phyloP scores from a whole-genome alignment of 2,113 vertebrate genomes.

The Symphodus melops region DNA sequence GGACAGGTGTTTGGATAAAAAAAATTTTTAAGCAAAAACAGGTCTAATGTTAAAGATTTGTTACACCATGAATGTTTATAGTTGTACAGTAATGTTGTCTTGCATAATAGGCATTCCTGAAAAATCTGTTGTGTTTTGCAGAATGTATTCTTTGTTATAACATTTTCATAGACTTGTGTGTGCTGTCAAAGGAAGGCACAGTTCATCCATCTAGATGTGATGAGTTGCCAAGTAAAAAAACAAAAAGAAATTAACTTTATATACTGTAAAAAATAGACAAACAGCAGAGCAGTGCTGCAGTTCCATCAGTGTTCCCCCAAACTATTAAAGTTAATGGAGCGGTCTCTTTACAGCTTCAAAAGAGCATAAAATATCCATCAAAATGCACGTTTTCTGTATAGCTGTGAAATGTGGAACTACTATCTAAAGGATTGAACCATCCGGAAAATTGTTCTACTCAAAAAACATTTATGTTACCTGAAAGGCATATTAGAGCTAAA shows the following conservation, averaged over 20 bases:
- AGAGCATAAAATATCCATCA: constrained; percentile 52
- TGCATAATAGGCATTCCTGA: too few species aligned
- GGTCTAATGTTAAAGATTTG: too few species aligned
- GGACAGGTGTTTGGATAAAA: background rate
- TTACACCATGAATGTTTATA: background rate
- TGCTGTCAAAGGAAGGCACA: background rate
- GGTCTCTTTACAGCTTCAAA: constrained; percentile 34
- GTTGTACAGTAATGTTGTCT: too few species aligned
- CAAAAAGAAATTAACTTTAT: constrained; percentile 42
- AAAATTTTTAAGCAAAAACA: too few species aligned
- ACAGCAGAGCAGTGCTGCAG: constrained; percentile 15
- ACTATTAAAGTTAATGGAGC: constrained; percentile 65
- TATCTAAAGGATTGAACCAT: background rate
- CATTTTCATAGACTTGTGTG: background rate
- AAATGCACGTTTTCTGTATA: constrained; percentile 28
- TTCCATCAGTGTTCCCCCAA: constrained; percentile 18
- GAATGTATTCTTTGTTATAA: background rate
- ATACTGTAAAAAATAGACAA: constrained; percentile 45
- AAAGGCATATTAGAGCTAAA: too few species aligned
- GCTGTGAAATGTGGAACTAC: constrained; percentile 13
- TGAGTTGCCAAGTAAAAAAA: constrained; percentile 14
- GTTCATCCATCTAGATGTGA: constrained; percentile 7
- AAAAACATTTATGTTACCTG: too few species aligned
- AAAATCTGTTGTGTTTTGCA: background rate
- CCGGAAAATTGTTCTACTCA: too few species aligned